Conservation (phyloP, 2,113 vertebrate genomes). For the Psittacara wagleri region DNA sequence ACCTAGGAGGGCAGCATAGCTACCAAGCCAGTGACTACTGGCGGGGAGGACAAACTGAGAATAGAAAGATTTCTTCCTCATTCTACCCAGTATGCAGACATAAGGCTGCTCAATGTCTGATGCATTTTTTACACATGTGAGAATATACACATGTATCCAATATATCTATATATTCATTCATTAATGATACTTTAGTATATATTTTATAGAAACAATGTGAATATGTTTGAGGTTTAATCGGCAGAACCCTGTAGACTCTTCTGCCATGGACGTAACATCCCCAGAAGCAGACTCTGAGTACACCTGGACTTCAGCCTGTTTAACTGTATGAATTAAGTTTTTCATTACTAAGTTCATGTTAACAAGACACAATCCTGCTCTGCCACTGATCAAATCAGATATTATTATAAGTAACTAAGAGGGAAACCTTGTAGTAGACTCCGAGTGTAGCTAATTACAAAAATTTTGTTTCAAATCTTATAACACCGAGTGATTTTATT, state of each 20-base stretch:
- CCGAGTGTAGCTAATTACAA: background rate
- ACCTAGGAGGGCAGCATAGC: background rate
- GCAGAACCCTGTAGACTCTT: background rate
- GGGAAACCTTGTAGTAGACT: background rate
- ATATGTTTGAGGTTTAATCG: background rate
- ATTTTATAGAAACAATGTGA: background rate
- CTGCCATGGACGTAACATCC: background rate
- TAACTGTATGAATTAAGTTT: background rate
- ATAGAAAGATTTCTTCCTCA: background rate
- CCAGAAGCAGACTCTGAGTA: background rate
- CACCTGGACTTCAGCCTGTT: background rate
- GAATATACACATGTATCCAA: background rate
- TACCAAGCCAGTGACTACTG: background rate
- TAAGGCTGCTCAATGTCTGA: background rate
- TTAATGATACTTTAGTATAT: background rate
- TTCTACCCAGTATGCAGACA: background rate
- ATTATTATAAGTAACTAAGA: background rate
- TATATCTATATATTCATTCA: accelerated
- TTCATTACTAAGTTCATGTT: background rate
- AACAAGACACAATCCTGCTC: background rate
- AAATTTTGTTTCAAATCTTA: background rate
- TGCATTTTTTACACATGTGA: background rate
- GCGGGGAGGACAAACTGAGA: background rate
- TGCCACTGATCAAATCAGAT: background rate
- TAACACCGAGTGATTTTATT: background rate